Evolutionary conservation across 2,113 vertebrate species (phyloP).

Genomic region (Hemichromis elongatus): DNA sequence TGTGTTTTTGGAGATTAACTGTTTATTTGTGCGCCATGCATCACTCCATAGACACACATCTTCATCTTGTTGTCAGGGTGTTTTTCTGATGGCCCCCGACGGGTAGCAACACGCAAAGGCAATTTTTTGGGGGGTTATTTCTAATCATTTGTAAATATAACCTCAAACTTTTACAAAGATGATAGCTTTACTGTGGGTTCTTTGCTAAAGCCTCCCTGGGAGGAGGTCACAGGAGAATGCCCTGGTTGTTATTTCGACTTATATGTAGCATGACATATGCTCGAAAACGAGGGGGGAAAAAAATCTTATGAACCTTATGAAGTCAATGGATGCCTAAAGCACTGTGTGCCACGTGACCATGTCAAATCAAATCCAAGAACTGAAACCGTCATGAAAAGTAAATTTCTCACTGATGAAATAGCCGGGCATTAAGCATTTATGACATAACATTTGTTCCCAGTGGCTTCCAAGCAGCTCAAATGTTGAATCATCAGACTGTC

Average conservation of each 20-base stretch:
- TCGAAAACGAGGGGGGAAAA: fast-evolving
- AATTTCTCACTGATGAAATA: background rate
- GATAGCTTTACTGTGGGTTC: background rate
- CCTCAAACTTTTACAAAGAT: background rate
- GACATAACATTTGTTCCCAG: background rate
- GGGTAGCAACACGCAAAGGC: fast-evolving
- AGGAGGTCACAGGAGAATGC: background rate
- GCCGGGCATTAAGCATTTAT: background rate
- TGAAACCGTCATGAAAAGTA: background rate
- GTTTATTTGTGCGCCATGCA: background rate
- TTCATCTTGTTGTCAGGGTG: background rate
- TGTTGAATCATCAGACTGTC: background rate
- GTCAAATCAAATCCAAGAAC: background rate
- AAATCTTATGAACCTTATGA: background rate
- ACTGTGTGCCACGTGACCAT: background rate
- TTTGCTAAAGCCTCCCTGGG: background rate
- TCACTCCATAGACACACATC: background rate
- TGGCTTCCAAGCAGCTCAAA: background rate
- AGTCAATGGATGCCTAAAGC: background rate
- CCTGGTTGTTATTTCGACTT: background rate
- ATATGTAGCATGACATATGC: fast-evolving
- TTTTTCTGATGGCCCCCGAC: background rate
- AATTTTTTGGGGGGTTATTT: background rate
- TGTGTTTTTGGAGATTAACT: background rate
- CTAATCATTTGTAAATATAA: background rate